Evolutionary conservation across 1,140 invertebrate species (phyloP).

Genomic region (Chymomyza costata): DNA sequence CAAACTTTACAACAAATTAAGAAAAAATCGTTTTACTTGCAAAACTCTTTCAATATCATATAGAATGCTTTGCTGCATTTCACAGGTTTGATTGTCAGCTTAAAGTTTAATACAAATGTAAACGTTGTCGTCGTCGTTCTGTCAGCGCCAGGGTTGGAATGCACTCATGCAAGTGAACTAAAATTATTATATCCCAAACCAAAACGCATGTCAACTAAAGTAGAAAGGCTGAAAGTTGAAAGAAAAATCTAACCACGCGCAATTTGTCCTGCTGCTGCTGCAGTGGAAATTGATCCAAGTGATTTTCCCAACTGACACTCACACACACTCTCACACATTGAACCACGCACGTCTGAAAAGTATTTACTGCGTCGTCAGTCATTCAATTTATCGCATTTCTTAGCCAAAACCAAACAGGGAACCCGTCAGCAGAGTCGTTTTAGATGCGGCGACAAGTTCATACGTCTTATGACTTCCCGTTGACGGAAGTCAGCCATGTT

Average conservation of each 20-base stretch:
- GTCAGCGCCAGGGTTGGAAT: no score
- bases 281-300: conserved; percentile 34
- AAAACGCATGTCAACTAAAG: conserved; percentile 25
- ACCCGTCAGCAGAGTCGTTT: conserved; percentile 23
- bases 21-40: no score
- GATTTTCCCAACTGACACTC: conserved; percentile 26
- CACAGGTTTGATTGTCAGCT: no score
- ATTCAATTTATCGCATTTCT: conserved; percentile 72
- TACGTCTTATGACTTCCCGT: conserved; percentile 72
- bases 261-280: conserved; percentile 56
- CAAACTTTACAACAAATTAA: no score
- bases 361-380: conserved; percentile 70
- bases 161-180: no score
- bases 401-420: conserved; percentile 42
- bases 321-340: conserved; percentile 22
- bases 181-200: no score
- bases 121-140: no score
- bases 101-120: no score
- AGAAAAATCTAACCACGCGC: conserved; percentile 65
- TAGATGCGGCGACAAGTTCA: conserved; percentile 60
- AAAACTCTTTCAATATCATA: no score
- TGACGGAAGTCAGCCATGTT: conserved; percentile 55
- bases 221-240: conserved; percentile 7
- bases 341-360: conserved; percentile 58
- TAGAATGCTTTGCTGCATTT: no score